Evolutionary conservation across 2,888 invertebrate genomes (phyloP), one percentile per base, ranked within the genome.

Genomic region (Drosophila hamatofila): DNA sequence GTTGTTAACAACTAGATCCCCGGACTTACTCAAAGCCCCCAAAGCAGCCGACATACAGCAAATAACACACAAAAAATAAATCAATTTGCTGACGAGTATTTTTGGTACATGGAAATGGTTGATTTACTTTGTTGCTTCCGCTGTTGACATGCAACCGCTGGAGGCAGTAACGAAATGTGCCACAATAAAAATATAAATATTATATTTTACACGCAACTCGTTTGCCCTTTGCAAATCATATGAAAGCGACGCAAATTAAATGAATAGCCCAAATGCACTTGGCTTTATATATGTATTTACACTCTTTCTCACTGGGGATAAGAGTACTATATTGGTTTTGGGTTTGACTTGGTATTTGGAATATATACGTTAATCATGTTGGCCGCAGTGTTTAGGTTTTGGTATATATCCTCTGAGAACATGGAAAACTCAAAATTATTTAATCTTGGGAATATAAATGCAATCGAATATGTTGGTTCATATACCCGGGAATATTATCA

Each of bases 71-170:
- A 14, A 33, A 49, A 30, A 54, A 39, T 60, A 63, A 81, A 78
- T 70, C 68, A 65, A 57, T 64, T 68, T 41, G 46, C 25, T 46
- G 59, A 64, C 68, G 57, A 72, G 69, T 75, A 75, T 73, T 78
- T 81, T 72, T 72, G 69, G 81, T 70, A 69, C 55, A 66, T 72
- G 85, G 83, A 85, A 89, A 89, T 89, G 62, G 76, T 75, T 72
- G 82, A 83, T 77, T 80, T 80, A 82, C 73, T 71, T 82, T 51
- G 74, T 52, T 72, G 78, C 73, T 82, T 88, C 75, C 90, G 88
- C 61, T 85, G 88, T 85, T 85, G 85, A 86, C 85, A 89, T 85
- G 85, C 88, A 88, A 81, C 60, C 60, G 66, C 44, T 48, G 67
- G 51, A 27, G 63, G 58, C 63, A 51, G 37, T 25, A 51, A 39